Conservation (phyloP, 2,888 invertebrate genomes). For the Cephus rjabovi region DNA sequence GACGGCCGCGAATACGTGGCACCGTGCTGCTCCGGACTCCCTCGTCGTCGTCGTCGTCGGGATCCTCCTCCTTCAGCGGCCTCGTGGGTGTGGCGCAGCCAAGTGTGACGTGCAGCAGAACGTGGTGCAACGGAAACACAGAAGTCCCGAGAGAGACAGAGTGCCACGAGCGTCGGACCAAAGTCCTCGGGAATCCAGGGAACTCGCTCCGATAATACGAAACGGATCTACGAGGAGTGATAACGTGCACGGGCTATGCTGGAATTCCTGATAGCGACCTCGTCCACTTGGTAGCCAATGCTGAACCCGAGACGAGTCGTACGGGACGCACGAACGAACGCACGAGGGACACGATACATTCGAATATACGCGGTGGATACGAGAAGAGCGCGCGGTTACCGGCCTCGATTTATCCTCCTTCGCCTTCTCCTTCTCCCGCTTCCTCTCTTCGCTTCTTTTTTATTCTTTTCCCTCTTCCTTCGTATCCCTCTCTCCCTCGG, state of each 20-base stretch:
- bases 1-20: neutral
- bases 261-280: conserved; percentile 47
- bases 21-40: neutral
- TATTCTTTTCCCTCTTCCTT: neutral
- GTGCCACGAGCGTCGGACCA: neutral
- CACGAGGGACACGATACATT: conserved; percentile 17
- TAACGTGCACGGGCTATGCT: conserved; percentile 22
- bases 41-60: neutral
- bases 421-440: neutral
- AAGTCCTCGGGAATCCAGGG: neutral
- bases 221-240: neutral
- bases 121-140: neutral
- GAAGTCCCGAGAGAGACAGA: neutral
- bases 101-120: conserved; percentile 3
- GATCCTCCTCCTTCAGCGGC: conserved; percentile 16
- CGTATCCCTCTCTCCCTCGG: neutral
- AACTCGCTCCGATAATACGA: neutral
- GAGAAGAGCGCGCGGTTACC: neutral
- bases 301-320: neutral
- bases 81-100: neutral
- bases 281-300: neutral
- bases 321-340: neutral
- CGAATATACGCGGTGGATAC: neutral
- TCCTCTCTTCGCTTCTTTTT: neutral
- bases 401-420: neutral